Base-by-base conservation (phyloP, 2,888 invertebrate genomes). In the Campoplex capitator region DNA sequence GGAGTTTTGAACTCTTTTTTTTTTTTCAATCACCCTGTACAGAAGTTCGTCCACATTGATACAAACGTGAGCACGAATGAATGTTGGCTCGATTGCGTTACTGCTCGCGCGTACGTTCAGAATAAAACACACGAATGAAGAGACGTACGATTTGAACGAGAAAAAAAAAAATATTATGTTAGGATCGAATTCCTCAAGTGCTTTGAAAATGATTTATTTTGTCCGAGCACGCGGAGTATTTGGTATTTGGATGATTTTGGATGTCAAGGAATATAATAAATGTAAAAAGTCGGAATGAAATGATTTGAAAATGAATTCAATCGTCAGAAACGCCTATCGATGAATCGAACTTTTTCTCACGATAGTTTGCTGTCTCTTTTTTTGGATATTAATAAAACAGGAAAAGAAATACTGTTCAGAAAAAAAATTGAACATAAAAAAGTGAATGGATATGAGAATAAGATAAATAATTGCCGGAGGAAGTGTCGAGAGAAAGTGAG, bases 31-130 rank as follows among this genome's bases (percentile, higher is more conserved):
- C 68, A 70, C 68, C 56, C 70, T 45, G 79, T 79, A 70, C 42
- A 45, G 3, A 6, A 45, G 28, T 18, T n/a, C n/a, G 58, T 62
- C 8, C 13, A 32, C 54, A 2, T 35, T 18, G 8, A 45, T 32
- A 70, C 56, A 18, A 70, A 68, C 70, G 79, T 45, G 16, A 56
- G 70, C 70, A 58, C 28, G 58, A 79, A 67, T 65, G 75, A 42
- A 70, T 76, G 75, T 56, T 62, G 70, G 68, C 62, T 70, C 85
- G 78, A 86, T 86, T 86, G 75, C 78, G 83, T 83, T 83, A 86
- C 65, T 65, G 78, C 79, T 71, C 70, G 62, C 58, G 70, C 62
- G 68, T 83, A 54, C 62, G 45, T 42, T 74, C 56, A 70, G 51
- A 85, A 67, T 13, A 23, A 58, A 78, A 54, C 54, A 73, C 73